Conservation (phyloP, 35 echinoderm and acorn worm genomes). For the Acanthaster planci region DNA sequence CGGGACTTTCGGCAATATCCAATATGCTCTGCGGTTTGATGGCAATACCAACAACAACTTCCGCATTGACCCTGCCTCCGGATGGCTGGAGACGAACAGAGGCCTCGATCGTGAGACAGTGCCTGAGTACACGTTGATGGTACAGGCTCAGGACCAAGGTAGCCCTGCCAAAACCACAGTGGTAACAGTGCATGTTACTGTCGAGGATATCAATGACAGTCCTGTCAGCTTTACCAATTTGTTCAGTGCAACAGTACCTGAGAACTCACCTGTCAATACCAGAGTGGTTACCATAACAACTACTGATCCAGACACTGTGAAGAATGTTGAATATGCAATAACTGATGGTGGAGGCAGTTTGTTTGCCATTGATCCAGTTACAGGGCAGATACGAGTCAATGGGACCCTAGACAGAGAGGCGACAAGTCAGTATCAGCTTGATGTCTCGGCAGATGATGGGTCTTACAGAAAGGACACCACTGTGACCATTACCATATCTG, state of each 20-base stretch:
- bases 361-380: conserved; percentile 61
- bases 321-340: conserved; percentile 49
- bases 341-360: conserved; percentile 33
- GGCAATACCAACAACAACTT: conserved; percentile 69
- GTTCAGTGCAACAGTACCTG: conserved; percentile 63
- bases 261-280: conserved; percentile 61
- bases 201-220: conserved; percentile 90
- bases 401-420: conserved; percentile 63
- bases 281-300: conserved; percentile 74
- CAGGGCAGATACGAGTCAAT: conserved; percentile 72
- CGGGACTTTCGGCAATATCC: conserved; percentile 50
- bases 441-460: conserved; percentile 62
- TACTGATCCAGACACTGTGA: conserved; percentile 60
- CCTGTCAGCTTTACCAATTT: conserved; percentile 54
- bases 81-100: conserved; percentile 57
- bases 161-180: conserved; percentile 50
- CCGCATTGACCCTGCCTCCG: conserved; percentile 48
- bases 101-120: conserved; percentile 68
- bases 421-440: conserved; percentile 34
- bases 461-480: conserved; percentile 53
- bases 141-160: conserved; percentile 72
- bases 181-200: conserved; percentile 53
- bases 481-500: conserved; percentile 69
- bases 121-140: conserved; percentile 56
- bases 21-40: conserved; percentile 40